Evolutionary conservation across 2,888 invertebrate species (phyloP).

Genomic region (Apodemia hepburni): DNA sequence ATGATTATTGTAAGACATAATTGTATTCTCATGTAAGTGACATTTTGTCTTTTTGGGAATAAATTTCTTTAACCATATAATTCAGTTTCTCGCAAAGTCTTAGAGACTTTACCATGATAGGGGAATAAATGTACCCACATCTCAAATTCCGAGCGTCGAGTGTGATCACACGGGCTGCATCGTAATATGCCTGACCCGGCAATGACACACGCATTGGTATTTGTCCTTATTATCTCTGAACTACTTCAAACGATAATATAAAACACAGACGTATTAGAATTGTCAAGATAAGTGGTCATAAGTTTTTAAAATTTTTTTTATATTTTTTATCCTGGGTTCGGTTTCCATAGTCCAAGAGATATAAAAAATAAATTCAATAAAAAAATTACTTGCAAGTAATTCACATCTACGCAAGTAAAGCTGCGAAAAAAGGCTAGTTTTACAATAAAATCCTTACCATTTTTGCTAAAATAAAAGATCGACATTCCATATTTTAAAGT

Average conservation of each 20-base stretch:
- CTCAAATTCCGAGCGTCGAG: constrained; percentile 54
- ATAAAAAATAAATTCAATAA: no score
- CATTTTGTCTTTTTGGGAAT: no score
- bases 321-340: neutral
- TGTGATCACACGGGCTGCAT: constrained; percentile 56
- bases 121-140: constrained; percentile 45
- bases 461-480: no score
- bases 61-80: no score
- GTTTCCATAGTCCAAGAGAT: no score
- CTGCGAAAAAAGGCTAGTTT: no score
- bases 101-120: constrained; percentile 42
- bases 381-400: no score
- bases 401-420: no score
- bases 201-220: constrained; percentile 48
- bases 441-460: no score
- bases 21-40: no score
- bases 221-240: constrained; percentile 41
- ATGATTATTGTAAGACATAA: no score
- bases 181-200: constrained; percentile 47
- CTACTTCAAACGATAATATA: constrained; percentile 23
- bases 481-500: no score
- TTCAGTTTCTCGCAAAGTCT: neutral
- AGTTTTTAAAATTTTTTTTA: neutral
- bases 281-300: neutral
- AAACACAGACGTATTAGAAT: constrained; percentile 18